A percentile compares a stretch with the other conserved stretches of the same genome.
These are phyloP conservation scores for Hololepta plana DNA, from an alignment of 2,888 invertebrate genomes.

Conservation along the genomic window DNA sequence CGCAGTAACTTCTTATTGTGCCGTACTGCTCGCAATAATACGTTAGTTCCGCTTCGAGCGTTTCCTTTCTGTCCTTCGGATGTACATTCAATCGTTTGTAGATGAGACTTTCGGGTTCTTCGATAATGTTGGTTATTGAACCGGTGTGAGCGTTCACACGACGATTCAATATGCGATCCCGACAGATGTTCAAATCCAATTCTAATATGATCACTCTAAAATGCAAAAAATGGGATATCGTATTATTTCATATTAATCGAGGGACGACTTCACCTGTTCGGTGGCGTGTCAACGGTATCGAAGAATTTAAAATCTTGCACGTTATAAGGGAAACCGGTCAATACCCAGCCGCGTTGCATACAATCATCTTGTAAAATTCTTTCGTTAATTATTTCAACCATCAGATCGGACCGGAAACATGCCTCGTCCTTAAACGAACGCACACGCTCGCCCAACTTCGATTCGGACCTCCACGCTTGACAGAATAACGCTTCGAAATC, in stretches of 20 bases:
- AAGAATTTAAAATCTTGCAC: constrained; percentile 38
- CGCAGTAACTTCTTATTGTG: constrained; percentile 23
- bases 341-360: constrained; percentile 40
- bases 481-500: constrained; percentile 34
- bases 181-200: constrained; percentile 22
- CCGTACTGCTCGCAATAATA: constrained; percentile 24
- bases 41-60: constrained; percentile 21
- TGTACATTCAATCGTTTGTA: constrained; percentile 16
- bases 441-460: constrained; percentile 20
- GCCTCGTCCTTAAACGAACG: constrained; percentile 19
- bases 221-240: constrained; percentile 2
- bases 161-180: constrained; percentile 18
- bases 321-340: constrained; percentile 38
- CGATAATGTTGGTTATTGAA: constrained; percentile 14
- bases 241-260: constrained; percentile 6
- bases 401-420: constrained; percentile 22
- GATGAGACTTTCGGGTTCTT: constrained; percentile 10
- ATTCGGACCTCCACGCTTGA: constrained; percentile 27
- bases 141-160: constrained; percentile 19
- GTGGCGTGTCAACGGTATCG: constrained; percentile 38
- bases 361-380: constrained; percentile 33
- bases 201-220: constrained; percentile 23
- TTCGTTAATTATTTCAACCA: constrained; percentile 24
- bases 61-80: constrained; percentile 18
- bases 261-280: constrained; percentile 33